Evolutionary conservation across 2,113 vertebrate species (phyloP).

Genomic region (Spheniscus mendiculus): DNA sequence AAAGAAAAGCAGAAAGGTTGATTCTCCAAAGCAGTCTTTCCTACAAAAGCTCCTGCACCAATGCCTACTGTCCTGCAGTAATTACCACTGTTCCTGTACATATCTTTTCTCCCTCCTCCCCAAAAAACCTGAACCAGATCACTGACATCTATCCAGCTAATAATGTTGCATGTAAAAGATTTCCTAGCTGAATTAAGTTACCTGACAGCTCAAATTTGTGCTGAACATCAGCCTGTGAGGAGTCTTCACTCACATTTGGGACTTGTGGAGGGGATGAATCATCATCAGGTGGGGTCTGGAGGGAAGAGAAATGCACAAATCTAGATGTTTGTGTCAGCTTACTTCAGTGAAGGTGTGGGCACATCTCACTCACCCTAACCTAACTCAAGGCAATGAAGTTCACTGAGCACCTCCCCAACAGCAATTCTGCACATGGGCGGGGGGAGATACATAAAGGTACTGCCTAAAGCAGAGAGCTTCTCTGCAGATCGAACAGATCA

Average conservation of each 20-base stretch:
- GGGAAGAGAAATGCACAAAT: constrained; percentile 68
- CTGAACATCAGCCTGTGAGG: constrained; percentile 78
- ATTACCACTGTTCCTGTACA: constrained; percentile 43
- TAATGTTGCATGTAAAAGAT: constrained; percentile 60
- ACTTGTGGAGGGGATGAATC: constrained; percentile 79
- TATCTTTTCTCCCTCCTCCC: constrained; percentile 67
- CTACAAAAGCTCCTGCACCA: constrained; percentile 58
- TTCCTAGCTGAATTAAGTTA: constrained; percentile 70
- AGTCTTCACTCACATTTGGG: constrained; percentile 79
- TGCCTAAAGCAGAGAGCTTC: background rate
- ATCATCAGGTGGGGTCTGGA: constrained; percentile 78
- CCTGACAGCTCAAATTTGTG: constrained; percentile 84
- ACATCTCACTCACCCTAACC: constrained; percentile 45
- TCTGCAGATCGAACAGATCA: constrained; percentile 21
- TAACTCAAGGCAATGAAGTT: constrained; percentile 17
- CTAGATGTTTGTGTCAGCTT: constrained; percentile 61
- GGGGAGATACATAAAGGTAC: background rate
- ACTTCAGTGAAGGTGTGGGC: constrained; percentile 60
- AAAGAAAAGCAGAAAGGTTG: constrained; percentile 53
- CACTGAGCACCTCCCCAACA: constrained; percentile 35
- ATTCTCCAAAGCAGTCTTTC: constrained; percentile 47
- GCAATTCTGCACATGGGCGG: background rate
- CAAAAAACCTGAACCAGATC: constrained; percentile 64
- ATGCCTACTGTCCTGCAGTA: constrained; percentile 53
- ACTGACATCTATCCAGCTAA: constrained; percentile 62